Percentiles rank a stretch among this genome's conserved stretches.
Conservation (phyloP, 2,113 vertebrate species). For the Apistogramma diplotaenia region DNA sequence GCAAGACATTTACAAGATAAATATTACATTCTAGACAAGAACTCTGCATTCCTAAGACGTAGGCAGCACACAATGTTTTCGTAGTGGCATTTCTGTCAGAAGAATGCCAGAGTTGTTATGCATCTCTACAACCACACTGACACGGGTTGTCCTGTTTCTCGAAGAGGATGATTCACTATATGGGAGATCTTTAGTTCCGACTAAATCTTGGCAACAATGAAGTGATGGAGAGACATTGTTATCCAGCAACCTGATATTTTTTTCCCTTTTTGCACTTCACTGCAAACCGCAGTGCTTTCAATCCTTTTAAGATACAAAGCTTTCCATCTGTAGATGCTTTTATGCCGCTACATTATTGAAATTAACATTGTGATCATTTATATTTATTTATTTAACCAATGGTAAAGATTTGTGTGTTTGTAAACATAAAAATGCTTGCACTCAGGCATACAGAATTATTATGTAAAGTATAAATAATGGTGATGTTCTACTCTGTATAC, state of each 20-base stretch:
- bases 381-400: not conserved
- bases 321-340: not conserved
- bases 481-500: not conserved
- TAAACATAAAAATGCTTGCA: not conserved
- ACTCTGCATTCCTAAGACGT: constrained; percentile 59
- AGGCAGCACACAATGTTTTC: constrained; percentile 57
- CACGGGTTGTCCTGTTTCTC: constrained; percentile 46
- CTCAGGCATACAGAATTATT: not conserved
- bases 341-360: not conserved
- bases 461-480: not conserved
- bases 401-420: not conserved
- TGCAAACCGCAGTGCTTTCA: not conserved
- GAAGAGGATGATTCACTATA: constrained; percentile 22
- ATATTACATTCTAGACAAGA: constrained; percentile 72
- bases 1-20: constrained; percentile 69
- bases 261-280: not conserved
- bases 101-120: constrained; percentile 54
- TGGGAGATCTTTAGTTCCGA: constrained; percentile 42
- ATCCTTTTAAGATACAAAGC: not conserved
- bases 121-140: constrained; percentile 53
- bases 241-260: not conserved
- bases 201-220: constrained; percentile 30
- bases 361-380: not conserved
- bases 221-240: constrained; percentile 34
- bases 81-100: constrained; percentile 67